Evolutionary conservation across 2,888 invertebrate species (phyloP).

Genomic region (Drosophila austrosaltans): DNA sequence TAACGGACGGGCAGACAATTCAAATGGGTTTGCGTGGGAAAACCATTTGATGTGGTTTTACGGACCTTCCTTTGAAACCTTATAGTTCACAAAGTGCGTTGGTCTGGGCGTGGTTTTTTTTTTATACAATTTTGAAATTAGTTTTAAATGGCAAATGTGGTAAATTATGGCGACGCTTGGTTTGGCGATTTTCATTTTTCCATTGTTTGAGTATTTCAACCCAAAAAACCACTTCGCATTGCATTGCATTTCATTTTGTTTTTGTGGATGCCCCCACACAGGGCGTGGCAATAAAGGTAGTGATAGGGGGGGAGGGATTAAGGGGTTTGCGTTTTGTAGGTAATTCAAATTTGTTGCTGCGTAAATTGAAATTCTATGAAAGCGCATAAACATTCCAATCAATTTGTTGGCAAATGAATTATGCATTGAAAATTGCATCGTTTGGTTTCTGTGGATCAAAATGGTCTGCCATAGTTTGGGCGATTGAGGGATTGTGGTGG

Average conservation of each 20-base stretch:
- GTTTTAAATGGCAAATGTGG: conserved; percentile 47
- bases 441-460: conserved; percentile 30
- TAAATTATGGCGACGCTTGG: conserved; percentile 48
- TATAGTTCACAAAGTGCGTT: conserved; percentile 14
- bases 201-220: conserved; percentile 46
- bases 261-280: conserved; percentile 10
- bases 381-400: conserved; percentile 68
- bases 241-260: conserved; percentile 54
- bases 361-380: conserved; percentile 62
- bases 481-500: neutral
- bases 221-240: conserved; percentile 30
- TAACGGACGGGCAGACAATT: conserved; percentile 23
- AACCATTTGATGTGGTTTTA: conserved; percentile 56
- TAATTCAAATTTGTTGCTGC: conserved; percentile 67
- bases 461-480: neutral
- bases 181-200: conserved; percentile 47
- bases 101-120: conserved; percentile 46
- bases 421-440: conserved; percentile 58
- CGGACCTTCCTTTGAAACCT: conserved; percentile 26
- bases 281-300: no score
- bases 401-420: conserved; percentile 69
- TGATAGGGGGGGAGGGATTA: neutral
- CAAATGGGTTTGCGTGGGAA: conserved; percentile 66
- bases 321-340: conserved; percentile 30
- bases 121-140: conserved; percentile 59